A percentile compares a stretch with the other conserved stretches of the same genome.
Evolutionary conservation across 2,797 vertebrate genomes (phyloP).

Genomic region (Enteromius anoplus): DNA sequence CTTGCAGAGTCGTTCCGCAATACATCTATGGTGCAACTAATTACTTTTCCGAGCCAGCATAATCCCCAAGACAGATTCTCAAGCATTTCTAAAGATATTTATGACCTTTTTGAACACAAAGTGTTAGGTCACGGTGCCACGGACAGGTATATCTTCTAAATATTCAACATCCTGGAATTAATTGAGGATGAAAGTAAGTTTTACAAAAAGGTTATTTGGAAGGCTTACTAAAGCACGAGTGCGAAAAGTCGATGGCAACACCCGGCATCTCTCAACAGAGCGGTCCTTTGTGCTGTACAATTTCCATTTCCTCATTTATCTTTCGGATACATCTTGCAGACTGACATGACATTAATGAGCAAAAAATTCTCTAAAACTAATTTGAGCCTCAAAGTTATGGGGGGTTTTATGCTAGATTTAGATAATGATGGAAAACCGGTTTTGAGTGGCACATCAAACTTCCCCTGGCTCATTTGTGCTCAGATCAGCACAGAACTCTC

Average conservation of each 20-base stretch:
- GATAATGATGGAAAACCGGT: conserved; percentile 61
- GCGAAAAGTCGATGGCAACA: conserved; percentile 1
- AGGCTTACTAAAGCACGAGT: conserved; percentile 27
- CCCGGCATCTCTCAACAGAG: background rate
- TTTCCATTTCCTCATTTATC: conserved; percentile 44
- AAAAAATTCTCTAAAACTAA: conserved; percentile 58
- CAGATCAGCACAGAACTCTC: conserved; percentile 64
- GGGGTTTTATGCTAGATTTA: conserved; percentile 60
- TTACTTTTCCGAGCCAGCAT: conserved; percentile 19
- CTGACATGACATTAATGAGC: conserved; percentile 57
- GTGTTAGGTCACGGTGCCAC: conserved; percentile 9
- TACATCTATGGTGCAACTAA: conserved; percentile 36
- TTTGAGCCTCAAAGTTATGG: conserved; percentile 58
- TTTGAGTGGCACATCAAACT: conserved; percentile 65
- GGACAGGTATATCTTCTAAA: conserved; percentile 34
- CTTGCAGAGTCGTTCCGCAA: conserved; percentile 3
- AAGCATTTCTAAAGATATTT: conserved; percentile 14
- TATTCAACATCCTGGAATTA: background rate
- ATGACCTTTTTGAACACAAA: conserved; percentile 33
- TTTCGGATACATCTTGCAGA: conserved; percentile 54
- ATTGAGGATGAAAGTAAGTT: conserved; percentile 13
- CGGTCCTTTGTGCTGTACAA: conserved; percentile 38
- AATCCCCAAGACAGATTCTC: conserved; percentile 34
- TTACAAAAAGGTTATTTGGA: conserved; percentile 23
- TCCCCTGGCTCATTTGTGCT: conserved; percentile 62